Evolutionary conservation across 2,113 vertebrate species (phyloP).

Genomic region (Saimiri boliviensis): DNA sequence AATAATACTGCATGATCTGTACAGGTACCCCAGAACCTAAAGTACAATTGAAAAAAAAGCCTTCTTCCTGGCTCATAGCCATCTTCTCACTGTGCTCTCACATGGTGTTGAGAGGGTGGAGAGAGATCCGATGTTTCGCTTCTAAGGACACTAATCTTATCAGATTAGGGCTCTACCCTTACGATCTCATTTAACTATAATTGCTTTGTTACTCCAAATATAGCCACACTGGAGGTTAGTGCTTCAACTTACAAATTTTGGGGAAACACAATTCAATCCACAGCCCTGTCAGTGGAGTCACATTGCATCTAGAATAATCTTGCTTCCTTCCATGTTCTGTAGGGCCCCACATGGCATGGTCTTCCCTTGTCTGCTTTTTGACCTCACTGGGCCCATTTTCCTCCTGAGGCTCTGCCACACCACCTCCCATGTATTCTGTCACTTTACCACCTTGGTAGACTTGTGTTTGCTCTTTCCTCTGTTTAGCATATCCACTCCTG

Average conservation of each 20-base stretch:
- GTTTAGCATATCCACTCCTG: neutral
- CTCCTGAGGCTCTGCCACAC: neutral
- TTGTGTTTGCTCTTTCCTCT: neutral
- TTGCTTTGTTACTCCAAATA: neutral
- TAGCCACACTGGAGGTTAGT: neutral
- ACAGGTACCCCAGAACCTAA: too few species aligned
- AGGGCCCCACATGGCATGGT: neutral
- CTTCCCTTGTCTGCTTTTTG: neutral
- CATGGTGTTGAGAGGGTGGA: neutral
- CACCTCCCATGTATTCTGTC: too few species aligned
- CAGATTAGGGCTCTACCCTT: neutral
- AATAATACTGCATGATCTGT: too few species aligned
- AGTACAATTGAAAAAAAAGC: too few species aligned
- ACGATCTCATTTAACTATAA: neutral
- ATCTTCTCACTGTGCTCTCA: neutral
- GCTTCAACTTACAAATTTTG: neutral
- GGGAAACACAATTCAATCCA: neutral
- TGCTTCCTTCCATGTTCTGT: neutral
- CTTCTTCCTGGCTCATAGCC: neutral
- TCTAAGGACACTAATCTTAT: neutral
- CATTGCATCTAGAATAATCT: neutral
- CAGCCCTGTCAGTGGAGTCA: neutral
- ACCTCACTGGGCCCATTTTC: neutral
- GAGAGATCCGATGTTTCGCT: neutral
- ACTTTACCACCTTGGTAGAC: rapidly evolving